Evolutionary conservation across 53 echinoderm and acorn worm species (phyloP).

Genomic region (Holothuria scabra): DNA sequence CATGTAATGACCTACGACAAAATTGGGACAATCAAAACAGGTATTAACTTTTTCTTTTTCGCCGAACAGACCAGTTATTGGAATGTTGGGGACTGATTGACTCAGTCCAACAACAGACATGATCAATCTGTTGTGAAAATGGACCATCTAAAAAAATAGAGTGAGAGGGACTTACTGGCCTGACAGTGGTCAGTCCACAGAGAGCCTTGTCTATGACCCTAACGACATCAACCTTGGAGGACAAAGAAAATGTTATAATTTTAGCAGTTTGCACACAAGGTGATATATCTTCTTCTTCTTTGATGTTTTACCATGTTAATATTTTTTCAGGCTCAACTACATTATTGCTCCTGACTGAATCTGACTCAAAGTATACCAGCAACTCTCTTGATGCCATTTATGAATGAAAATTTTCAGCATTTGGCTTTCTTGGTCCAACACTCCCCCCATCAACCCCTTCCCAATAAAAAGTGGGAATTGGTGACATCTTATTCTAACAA

Average conservation of each 20-base stretch:
- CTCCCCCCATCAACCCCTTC: too few species aligned
- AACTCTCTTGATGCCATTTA: too few species aligned
- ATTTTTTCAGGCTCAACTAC: too few species aligned
- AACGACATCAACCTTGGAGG: slow-evolving; percentile 14
- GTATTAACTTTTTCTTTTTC: slow-evolving; percentile 12
- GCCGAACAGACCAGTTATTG: slow-evolving; percentile 32
- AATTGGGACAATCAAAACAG: background rate
- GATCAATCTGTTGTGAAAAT: slow-evolving; percentile 28
- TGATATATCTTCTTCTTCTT: too few species aligned
- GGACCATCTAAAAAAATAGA: slow-evolving; percentile 11
- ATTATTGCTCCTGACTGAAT: too few species aligned
- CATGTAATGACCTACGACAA: too few species aligned
- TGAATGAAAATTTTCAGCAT: too few species aligned
- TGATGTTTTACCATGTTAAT: too few species aligned
- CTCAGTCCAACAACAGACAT: slow-evolving; percentile 38
- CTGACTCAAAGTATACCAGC: too few species aligned
- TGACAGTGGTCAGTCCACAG: slow-evolving; percentile 38
- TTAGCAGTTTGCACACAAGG: background rate
- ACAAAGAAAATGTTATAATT: slow-evolving; percentile 32
- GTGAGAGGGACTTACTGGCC: slow-evolving; percentile 39
- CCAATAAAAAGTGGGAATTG: too few species aligned
- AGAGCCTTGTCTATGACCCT: slow-evolving; percentile 20
- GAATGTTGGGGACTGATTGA: slow-evolving; percentile 13
- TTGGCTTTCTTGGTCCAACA: too few species aligned
- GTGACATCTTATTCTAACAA: too few species aligned